A percentile compares a stretch with the other conserved stretches of the same genome.
Conservation (phyloP, 2,888 invertebrate genomes). For the Apotomis turbidana region DNA sequence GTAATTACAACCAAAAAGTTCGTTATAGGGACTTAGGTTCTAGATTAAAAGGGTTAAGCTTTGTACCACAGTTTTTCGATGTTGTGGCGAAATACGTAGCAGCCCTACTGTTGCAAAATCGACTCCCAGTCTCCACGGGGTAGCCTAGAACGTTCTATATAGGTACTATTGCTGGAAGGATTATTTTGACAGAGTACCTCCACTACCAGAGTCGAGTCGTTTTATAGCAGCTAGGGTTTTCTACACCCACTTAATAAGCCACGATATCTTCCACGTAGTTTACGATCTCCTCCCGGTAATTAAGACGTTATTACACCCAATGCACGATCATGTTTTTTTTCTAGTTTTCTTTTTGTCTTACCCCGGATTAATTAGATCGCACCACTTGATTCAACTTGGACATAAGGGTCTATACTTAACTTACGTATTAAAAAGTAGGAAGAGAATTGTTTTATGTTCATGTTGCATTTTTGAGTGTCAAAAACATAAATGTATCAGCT, state of each 20-base stretch:
- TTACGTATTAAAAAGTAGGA: neutral
- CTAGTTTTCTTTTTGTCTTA: too few relatives aligned
- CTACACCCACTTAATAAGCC: slow-evolving; percentile 31
- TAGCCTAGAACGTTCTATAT: neutral
- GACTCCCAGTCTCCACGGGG: neutral
- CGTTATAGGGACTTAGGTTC: slow-evolving; percentile 83
- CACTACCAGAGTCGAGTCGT: neutral
- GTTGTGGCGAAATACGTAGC: slow-evolving; percentile 47
- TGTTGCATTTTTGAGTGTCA: neutral
- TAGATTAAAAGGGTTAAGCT: slow-evolving; percentile 52
- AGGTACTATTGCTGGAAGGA: neutral
- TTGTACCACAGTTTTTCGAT: slow-evolving; percentile 46
- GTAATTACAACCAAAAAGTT: slow-evolving; percentile 83
- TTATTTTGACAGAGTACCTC: neutral
- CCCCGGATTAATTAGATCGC: too few relatives aligned
- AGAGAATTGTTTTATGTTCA: slow-evolving; percentile 4
- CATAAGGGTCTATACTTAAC: neutral
- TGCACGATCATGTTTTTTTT: too few relatives aligned
- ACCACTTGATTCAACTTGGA: slow-evolving; percentile 1
- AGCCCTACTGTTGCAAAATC: neutral
- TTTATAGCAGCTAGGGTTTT: neutral
- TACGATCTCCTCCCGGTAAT: slow-evolving; percentile 40
- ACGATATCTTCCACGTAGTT: slow-evolving; percentile 31
- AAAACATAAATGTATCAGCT: slow-evolving; percentile 21
- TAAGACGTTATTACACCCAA: slow-evolving; percentile 17